Base-by-base conservation (phyloP, 2,888 invertebrate genomes). In the Lissocephala sabroskyi region DNA sequence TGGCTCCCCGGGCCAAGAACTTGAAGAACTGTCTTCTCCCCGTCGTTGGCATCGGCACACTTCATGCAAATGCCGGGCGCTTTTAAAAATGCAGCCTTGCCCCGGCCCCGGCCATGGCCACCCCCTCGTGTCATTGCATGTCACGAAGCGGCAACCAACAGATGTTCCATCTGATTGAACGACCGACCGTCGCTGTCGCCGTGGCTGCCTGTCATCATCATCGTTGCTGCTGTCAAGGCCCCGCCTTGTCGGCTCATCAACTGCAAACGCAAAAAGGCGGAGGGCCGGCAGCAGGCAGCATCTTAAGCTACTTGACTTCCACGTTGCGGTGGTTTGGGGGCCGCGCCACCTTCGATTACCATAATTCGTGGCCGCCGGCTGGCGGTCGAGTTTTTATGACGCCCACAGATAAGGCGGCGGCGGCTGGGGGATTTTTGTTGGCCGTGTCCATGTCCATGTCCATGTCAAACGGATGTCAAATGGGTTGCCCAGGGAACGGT, bases 311-410 rank as follows among this genome's bases (percentile, higher is more conserved):
- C 70, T 73, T 66, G 70, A 73, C 62, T 73, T 56, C 58, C 65
- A 57, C 57, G 59, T 70, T 67, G 55, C 52, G 49, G 23, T 19
- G 18, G 37, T 11, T 10, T 3, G 7, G n/a, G 6, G 3, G 3
- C 30, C 30, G 11, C 18, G 61, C 62, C 65, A 60, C 57, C 65
- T 71, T 57, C 59, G 60, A 50, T 59, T 56, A 61, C 59, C 65
- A 68, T 73, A 68, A 73, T 73, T 73, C 73, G 76, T 66, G 74
- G 59, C 74, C 61, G 65, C 59, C 53, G 61, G 59, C 74, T 59
- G 65, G 58, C 53, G 61, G 67, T 62, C 58, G 59, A 64, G 62
- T 55, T 62, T 64, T 64, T 57, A 73, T 65, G 58, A 73, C 45
- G 39, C 39, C 32, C 45, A 45, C 45, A 17, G 40, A n/a, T n/a